Evolutionary conservation across 2,797 vertebrate species (phyloP), one percentile per base, ranked within the genome.

Genomic region (Oophaga sylvatica): DNA sequence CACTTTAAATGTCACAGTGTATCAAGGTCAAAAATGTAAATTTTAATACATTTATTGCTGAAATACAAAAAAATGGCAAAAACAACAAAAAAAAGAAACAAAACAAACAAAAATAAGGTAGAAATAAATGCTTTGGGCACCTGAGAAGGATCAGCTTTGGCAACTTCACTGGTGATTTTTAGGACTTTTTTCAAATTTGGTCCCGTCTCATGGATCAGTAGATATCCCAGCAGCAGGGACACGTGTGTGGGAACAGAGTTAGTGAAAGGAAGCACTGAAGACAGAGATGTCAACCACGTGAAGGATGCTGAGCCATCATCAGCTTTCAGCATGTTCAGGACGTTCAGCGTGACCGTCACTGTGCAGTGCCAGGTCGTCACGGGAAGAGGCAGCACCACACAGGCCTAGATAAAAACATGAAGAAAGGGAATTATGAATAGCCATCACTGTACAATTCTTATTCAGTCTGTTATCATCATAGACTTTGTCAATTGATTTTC

Each of bases 71-170:
- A 3, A 62, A 62, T n/a, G 20, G 7, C 8, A 20, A 20, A 62
- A 5, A 63, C 22, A 6, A 22, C 19, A 63, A 20, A 9, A 5
- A 4, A 11, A 67, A 26, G 5, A 26, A 26, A 26, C 26, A 26
- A 26, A 26, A 68, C 13, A 68, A 31, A 68, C 3, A n/a, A 29
- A 5, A 2, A 15, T 35, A 16, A 13, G 13, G 6, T 1, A 35
- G 16, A 3, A 77, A 12, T 53, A 53, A 79, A 80, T 31, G 16
- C 56, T 11, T 13, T 60, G 57, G 9, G 92, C 93, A 98, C 98
- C 97, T 99, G 97, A 84, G 96, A 95, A 78, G 96, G 95, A 92
- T 99, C 97, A 0, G 93, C 92, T 26, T 95, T 94, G 6, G 97
- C 96, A 29, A 98, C 76, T 91, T 95, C 93, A 48, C 92, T 93